phyloP scores from a whole-genome alignment of 2,888 invertebrate species.

The Polydesmus complanatus region DNA sequence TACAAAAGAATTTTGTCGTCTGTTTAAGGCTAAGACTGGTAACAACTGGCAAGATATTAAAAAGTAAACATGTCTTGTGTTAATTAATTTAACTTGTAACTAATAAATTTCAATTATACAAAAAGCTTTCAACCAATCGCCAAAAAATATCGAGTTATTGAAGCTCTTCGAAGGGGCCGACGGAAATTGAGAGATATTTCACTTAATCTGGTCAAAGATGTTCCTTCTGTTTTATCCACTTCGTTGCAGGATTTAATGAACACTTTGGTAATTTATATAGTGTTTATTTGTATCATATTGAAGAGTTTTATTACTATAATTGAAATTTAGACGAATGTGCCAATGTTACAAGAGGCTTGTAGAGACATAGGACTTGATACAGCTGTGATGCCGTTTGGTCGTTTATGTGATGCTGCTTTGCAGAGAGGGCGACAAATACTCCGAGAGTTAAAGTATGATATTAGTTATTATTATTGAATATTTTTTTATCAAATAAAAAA shows the following conservation, averaged over 20 bases:
- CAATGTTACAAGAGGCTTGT: constrained; percentile 27
- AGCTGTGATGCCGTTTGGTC: constrained; percentile 32
- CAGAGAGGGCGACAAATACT: constrained; percentile 30
- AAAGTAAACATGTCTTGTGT: constrained; percentile 22
- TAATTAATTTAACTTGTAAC: background rate
- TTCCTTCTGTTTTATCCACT: constrained; percentile 29
- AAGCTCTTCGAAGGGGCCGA: constrained; percentile 27
- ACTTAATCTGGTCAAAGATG: constrained; percentile 28
- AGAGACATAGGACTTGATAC: constrained; percentile 26
- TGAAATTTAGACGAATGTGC: constrained; percentile 30
- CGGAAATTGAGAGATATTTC: constrained; percentile 24
- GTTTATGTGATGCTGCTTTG: constrained; percentile 30
- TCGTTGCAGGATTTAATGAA: constrained; percentile 30
- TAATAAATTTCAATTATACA: constrained; percentile 7
- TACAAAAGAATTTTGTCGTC: constrained; percentile 37
- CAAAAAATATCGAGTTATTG: constrained; percentile 37
- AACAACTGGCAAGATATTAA: constrained; percentile 35
- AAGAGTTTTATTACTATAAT: too few species aligned
- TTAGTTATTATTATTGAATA: background rate
- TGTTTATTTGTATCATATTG: too few species aligned
- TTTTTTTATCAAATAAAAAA: background rate
- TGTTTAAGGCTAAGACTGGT: constrained; percentile 39
- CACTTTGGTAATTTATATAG: constrained; percentile 34
- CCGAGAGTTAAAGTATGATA: constrained; percentile 29
- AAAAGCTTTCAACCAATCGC: constrained; percentile 25